These are phyloP conservation scores for Sepioteuthis lessoniana DNA, from an alignment of 2,888 invertebrate genomes.

Conservation along the genomic window DNA sequence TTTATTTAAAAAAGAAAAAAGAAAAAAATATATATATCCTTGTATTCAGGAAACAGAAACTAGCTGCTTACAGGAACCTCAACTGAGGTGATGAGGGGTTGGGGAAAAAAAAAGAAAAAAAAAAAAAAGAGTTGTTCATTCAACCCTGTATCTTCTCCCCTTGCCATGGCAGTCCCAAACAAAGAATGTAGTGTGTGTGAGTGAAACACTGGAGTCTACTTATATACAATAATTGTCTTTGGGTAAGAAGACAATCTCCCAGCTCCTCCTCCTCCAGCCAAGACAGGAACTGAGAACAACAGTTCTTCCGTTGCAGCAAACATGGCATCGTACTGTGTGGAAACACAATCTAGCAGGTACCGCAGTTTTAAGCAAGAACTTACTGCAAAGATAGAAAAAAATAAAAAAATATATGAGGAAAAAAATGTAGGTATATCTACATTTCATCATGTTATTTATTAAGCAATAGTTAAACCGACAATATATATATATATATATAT, in stretches of 20 bases:
- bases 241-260: neutral
- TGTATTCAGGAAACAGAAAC: neutral
- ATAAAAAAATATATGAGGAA: too few relatives aligned
- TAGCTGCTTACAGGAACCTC: neutral
- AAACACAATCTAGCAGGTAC: neutral
- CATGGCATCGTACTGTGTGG: neutral
- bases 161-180: neutral
- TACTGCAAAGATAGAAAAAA: neutral
- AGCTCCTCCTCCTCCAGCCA: constrained; percentile 10
- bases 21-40: neutral
- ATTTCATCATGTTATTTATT: too few relatives aligned
- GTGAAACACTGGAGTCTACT: constrained; percentile 33
- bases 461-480: too few relatives aligned
- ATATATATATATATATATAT: too few relatives aligned
- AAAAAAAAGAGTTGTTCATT: too few relatives aligned
- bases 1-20: too few relatives aligned
- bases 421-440: too few relatives aligned
- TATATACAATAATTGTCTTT: constrained; percentile 16
- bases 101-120: too few relatives aligned
- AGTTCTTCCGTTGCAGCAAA: neutral
- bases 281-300: neutral
- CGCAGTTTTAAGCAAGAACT: constrained; percentile 2
- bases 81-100: neutral
- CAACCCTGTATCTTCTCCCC: too few relatives aligned
- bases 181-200: neutral